Conservation (phyloP, 2,888 invertebrate genomes). For the Phengaris arion region DNA sequence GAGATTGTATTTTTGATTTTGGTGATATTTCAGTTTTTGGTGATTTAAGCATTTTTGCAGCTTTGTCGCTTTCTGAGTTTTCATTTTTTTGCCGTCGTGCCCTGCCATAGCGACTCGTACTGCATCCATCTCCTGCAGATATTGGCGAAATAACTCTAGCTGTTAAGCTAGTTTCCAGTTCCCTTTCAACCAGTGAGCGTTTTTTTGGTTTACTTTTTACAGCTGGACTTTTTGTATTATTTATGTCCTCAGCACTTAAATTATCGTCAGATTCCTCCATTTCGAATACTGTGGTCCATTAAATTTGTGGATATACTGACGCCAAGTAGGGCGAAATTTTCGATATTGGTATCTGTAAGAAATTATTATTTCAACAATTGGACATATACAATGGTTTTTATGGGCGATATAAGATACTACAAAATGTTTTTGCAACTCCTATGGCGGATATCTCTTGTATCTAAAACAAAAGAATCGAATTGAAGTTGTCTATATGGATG, state of each 20-base stretch:
- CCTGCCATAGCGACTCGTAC: slow-evolving; percentile 81
- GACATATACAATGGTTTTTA: slow-evolving; percentile 43
- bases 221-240: slow-evolving; percentile 44
- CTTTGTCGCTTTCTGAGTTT: slow-evolving; percentile 63
- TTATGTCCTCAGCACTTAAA: slow-evolving; percentile 55
- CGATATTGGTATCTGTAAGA: slow-evolving; percentile 41
- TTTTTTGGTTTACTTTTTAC: slow-evolving; percentile 62
- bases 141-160: slow-evolving; percentile 62
- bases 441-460: slow-evolving; percentile 45
- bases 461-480: slow-evolving; percentile 76
- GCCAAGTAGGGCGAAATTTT: slow-evolving; percentile 43
- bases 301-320: slow-evolving; percentile 50
- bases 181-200: slow-evolving; percentile 65
- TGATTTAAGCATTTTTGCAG: slow-evolving; percentile 52
- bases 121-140: slow-evolving; percentile 49
- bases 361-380: slow-evolving; percentile 41
- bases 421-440: slow-evolving; percentile 46
- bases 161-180: slow-evolving; percentile 69
- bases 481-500: slow-evolving; percentile 63
- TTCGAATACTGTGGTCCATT: slow-evolving; percentile 40
- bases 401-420: slow-evolving; percentile 42
- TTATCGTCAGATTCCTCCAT: slow-evolving; percentile 69
- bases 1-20: slow-evolving; percentile 47
- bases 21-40: slow-evolving; percentile 54
- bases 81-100: slow-evolving; percentile 76